Base-by-base conservation (phyloP, 2,888 invertebrate genomes). In the Drosophila mulleri region DNA sequence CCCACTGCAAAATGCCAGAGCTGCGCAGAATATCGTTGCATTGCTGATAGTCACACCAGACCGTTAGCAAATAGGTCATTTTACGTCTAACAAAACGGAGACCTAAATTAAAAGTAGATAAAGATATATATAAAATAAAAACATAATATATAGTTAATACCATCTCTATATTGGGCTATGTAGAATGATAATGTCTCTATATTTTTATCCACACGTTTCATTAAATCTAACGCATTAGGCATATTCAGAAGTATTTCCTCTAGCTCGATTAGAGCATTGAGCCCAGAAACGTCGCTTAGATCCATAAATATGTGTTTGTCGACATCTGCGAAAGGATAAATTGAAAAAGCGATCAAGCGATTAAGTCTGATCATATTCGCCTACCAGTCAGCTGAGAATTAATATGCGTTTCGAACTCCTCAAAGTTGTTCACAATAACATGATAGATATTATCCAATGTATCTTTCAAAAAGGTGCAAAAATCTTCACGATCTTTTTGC, bases 201-300 rank as follows among this genome's bases (percentile, higher is more conserved):
- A 16, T 18, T 20, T 11, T 32, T 50, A 35, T 95, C 95, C 93
- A 97, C 95, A 74, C 93, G 92, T 56, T 93, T 93, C 74, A 97
- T 94, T 91, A 96, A 95, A 1, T 88, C 90, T 85, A 94, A 94
- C 77, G 97, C 95, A 48, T 93, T 93, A 67, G 94, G 95, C 82
- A 98, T 93, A 67, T 95, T 95, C 59, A 94, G 93, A 53, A 97
- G 96, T 91, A 97, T 95, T 69, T 94, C 94, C 82, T 95, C 95
- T 50, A 98, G 94, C 90, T 96, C 95, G 39, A 95, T 95, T 81
- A 98, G 94, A 2, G 97, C 96, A 48, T 95, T 95, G 0, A 97
- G 97, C 91, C 96, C 95, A 3, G 97, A 96, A 89, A 95, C 95
- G 86, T 95, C 94, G 59, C 95, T 95, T 83, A 98, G 93, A 91